Conservation (phyloP, 1,140 invertebrate genomes). For the Cecropterus lyciades region DNA sequence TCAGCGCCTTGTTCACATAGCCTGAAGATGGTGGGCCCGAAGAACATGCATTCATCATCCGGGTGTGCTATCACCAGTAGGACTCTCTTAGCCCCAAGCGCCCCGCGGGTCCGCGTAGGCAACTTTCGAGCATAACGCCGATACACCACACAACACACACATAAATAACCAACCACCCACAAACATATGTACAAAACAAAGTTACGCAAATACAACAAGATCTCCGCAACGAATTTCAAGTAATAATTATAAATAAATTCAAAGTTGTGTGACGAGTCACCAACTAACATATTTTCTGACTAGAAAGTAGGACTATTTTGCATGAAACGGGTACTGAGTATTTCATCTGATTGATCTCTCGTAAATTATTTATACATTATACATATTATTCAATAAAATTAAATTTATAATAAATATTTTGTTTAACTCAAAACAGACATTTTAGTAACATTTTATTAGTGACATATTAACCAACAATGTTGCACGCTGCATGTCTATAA, state of each 20-base stretch:
- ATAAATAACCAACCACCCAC: slow-evolving; percentile 71
- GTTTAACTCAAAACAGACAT: slow-evolving; percentile 6
- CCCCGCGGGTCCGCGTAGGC: slow-evolving; percentile 66
- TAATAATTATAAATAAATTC: slow-evolving; percentile 69
- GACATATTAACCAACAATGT: background rate
- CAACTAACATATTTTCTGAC: slow-evolving; percentile 73
- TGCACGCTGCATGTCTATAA: background rate
- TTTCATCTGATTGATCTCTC: slow-evolving; percentile 16
- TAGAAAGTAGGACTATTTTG: slow-evolving; percentile 47
- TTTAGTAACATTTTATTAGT: background rate
- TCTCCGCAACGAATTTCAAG: slow-evolving; percentile 64
- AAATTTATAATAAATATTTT: background rate
- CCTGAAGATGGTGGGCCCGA: slow-evolving; percentile 94
- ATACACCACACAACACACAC: slow-evolving; percentile 75
- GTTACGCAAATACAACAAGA: slow-evolving; percentile 69
- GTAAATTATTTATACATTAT: slow-evolving; percentile 11
- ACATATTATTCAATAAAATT: background rate
- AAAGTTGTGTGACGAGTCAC: slow-evolving; percentile 53
- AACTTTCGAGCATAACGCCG: slow-evolving; percentile 71
- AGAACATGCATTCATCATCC: slow-evolving; percentile 99
- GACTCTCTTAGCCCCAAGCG: slow-evolving; percentile 85
- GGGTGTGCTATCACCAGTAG: slow-evolving; percentile 96
- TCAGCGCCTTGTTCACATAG: slow-evolving; percentile 86
- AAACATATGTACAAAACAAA: slow-evolving; percentile 72
- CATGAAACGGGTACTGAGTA: slow-evolving; percentile 4